These are phyloP conservation scores for Micronycteris hirsuta DNA, from an alignment of 2,113 vertebrate species.

Conservation along the genomic window DNA sequence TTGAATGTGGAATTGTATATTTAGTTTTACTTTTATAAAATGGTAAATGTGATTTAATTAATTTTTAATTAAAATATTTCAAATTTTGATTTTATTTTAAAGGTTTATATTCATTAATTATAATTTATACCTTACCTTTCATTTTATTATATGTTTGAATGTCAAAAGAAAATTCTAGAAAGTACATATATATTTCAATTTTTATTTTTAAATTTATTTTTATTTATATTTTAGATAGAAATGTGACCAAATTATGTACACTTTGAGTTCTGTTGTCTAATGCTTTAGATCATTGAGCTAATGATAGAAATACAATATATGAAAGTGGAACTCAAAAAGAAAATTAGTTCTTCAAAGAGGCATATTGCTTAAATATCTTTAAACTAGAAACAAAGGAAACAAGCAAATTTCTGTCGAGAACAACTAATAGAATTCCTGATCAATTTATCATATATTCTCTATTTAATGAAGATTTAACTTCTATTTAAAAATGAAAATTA, in stretches of 20 bases:
- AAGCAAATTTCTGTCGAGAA: not conserved
- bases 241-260: not conserved
- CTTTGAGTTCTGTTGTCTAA: not conserved
- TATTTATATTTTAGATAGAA: not conserved
- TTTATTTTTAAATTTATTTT: not conserved
- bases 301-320: not conserved
- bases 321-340: not conserved
- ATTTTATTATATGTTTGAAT: not conserved
- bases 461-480: not conserved
- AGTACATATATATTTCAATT: not conserved
- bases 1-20: not conserved
- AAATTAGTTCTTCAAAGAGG: not conserved
- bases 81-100: not conserved
- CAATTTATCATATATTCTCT: not conserved
- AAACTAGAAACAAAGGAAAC: not conserved
- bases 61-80: not conserved
- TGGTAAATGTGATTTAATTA: not conserved
- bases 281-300: not conserved
- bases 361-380: not conserved
- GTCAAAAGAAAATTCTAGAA: not conserved
- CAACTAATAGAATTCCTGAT: not conserved
- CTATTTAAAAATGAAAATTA: not conserved
- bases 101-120: not conserved
- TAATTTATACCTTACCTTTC: not conserved
- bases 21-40: not conserved